Conservation (phyloP, 1,140 invertebrate genomes). For the Samia ricini region DNA sequence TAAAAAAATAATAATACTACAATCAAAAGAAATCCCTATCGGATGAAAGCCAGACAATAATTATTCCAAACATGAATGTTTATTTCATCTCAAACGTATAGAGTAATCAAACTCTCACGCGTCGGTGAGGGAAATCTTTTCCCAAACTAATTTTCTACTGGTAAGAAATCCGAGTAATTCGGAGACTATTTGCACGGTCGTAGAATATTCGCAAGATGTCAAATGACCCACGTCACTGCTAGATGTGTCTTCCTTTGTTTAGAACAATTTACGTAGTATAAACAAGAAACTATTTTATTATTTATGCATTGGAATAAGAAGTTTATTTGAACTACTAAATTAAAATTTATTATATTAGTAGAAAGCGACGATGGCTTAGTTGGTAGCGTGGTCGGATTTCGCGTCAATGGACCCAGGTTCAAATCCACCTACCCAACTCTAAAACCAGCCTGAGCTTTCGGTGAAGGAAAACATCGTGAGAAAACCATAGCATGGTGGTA, state of each 20-base stretch:
- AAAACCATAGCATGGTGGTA: no score
- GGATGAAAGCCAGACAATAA: slow-evolving; percentile 1
- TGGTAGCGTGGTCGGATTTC: no score
- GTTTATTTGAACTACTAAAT: no score
- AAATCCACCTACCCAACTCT: no score
- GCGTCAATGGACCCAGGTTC: no score
- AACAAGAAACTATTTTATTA: no score
- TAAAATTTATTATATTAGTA: no score
- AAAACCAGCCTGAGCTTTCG: no score
- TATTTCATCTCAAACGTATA: background rate
- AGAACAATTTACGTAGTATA: background rate
- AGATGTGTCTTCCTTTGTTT: background rate
- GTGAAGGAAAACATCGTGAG: no score
- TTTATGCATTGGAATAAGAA: no score
- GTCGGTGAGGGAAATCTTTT: slow-evolving; percentile 24
- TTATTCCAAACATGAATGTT: slow-evolving; percentile 1
- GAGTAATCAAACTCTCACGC: slow-evolving; percentile 6
- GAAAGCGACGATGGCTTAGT: no score
- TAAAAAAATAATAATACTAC: no score
- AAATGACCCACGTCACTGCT: background rate
- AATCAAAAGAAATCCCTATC: background rate
- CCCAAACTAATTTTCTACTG: slow-evolving; percentile 39
- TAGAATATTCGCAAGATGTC: slow-evolving; percentile 9
- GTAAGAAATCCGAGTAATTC: slow-evolving; percentile 30
- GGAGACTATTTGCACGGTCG: slow-evolving; percentile 30